Base-by-base conservation (phyloP, 2,888 invertebrate genomes). In the Mechanitis mazaeus region DNA sequence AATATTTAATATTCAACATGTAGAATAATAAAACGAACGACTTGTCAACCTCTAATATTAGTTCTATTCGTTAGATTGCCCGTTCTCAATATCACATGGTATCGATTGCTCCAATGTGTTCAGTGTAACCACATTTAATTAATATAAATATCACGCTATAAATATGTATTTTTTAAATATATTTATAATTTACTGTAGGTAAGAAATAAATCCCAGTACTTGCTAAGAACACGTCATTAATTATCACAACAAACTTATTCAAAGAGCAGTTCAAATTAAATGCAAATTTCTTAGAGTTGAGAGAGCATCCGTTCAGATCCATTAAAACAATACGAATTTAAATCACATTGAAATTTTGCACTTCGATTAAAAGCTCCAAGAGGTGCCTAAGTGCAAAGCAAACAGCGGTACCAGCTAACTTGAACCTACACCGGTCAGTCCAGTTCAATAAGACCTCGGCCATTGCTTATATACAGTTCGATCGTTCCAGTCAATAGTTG, bases 341-440 rank as follows among this genome's bases (percentile, higher is more conserved):
- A 87, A 86, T 87, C 81, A 80, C 77, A 87, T 87, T 88, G 83
- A 86, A 88, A 88, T 87, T 85, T 84, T 77, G 83, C 85, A 85
- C 87, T 87, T 85, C 86, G 87, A 88, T 87, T 87, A 86, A 88
- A 88, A 87, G 86, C 87, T 76, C 72, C 73, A 81, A 80, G 82
- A 83, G 85, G 80, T 72, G 77, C 81, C 80, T 86, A 87, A 89
- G 89, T 87, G 88, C 83, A 83, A 73, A 77, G 81, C 82, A 89
- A 90, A 90, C 87, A 88, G 73, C 73, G 79, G 76, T 75, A 81
- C 78, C 76, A 76, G 77, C 80, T 75, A 85, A 84, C 86, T 87
- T 81, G 81, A 82, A 83, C 78, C 83, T 78, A 73, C 69, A 77
- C 75, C 70, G 79, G 78, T 73, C 78, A 68, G 73, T 69, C 85